Base-by-base conservation (phyloP, 2,888 invertebrate species). In the Matsumyia berberina region DNA sequence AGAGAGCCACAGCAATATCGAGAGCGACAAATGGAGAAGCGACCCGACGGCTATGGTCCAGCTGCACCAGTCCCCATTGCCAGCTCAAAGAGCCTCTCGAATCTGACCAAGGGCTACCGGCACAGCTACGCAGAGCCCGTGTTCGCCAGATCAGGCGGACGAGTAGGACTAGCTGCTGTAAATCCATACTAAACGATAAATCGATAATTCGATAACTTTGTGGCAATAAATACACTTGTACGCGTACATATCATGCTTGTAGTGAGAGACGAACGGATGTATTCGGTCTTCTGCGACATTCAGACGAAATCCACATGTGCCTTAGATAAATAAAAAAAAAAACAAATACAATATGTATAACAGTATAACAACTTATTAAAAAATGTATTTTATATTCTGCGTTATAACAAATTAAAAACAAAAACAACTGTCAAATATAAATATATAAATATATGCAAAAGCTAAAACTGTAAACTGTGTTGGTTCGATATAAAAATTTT, bases 101-200 rank as follows among this genome's bases (percentile, higher is more conserved):
- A 89, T 87, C 88, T 92, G 87, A 88, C 89, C 37, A 92, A 92
- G 87, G 92, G 92, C 44, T 92, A 92, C 87, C 89, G 92, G 5
- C 92, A 92, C 78, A 92, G 92, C 86, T 92, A 92, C 83, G 92
- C 92, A 35, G 92, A 92, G 83, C 91, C 91, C 29, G 91, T 90
- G 7, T 91, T 91, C 53, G 89, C 90, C 7, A 88, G 91, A 49
- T 88, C 90, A 66, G 91, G 91, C 17, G 92, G 92, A 19, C 89
- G 92, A 1, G 92, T 92, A 5, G 92, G 92, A 15, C 88, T 92
- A 24, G 92, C 92, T 6, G 92, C 92, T 49, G 92, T 92, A 19
- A 91, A 92, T 89, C 92, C 92, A 37, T 92, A 90, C 77, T 91
- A 87, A 87, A 33, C 31, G 31, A 17, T 19, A 3, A 35, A 55